Evolutionary conservation across 2,888 invertebrate genomes (phyloP).

Genomic region (Oligia fasciuncula): DNA sequence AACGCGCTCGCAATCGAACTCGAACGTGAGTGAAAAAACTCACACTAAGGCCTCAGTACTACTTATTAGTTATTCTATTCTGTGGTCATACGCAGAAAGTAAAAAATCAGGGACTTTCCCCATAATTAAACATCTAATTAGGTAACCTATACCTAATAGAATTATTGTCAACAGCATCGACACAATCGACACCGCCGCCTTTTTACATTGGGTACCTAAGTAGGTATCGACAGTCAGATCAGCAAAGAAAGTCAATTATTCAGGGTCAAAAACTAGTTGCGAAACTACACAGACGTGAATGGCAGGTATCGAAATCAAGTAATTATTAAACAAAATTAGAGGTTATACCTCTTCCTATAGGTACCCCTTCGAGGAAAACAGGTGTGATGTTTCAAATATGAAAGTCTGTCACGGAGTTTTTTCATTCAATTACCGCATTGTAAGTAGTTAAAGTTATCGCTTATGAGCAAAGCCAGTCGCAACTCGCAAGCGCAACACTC

Average conservation of each 20-base stretch:
- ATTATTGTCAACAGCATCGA: background rate
- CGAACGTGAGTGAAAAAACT: too few relatives aligned
- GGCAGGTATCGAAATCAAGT: background rate
- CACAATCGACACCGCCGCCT: background rate
- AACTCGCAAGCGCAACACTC: background rate
- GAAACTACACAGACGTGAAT: background rate
- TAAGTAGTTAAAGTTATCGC: background rate
- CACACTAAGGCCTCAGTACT: too few relatives aligned
- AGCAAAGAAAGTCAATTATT: background rate
- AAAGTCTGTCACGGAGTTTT: background rate
- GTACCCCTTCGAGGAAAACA: background rate
- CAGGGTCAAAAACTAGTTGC: background rate
- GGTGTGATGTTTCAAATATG: background rate
- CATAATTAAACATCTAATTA: background rate
- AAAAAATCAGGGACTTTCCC: background rate
- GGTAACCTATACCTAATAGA: too few relatives aligned
- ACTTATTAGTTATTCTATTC: too few relatives aligned
- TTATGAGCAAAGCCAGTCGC: too few relatives aligned
- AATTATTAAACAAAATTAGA: background rate
- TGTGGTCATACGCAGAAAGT: too few relatives aligned
- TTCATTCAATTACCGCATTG: background rate
- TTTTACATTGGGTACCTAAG: background rate
- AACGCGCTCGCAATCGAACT: too few relatives aligned
- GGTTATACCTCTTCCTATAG: background rate
- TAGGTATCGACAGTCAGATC: background rate